Conservation (phyloP, 2,888 invertebrate genomes). For the Neria commutata region DNA sequence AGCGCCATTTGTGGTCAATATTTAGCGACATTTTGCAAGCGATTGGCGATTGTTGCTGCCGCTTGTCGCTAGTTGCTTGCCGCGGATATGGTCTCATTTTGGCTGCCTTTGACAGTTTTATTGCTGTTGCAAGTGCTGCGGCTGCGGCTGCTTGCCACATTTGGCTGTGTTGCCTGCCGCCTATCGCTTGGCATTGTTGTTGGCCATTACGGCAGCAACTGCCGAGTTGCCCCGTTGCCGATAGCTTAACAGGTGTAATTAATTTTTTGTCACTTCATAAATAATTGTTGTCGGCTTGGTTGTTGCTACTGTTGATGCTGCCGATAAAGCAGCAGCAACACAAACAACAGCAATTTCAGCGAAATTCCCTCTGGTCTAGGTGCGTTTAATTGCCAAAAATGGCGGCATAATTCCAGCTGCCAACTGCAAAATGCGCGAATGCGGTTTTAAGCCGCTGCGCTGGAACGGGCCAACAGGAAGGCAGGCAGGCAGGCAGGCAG, state of each 20-base stretch:
- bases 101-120: constrained; percentile 52
- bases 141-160: constrained; percentile 16
- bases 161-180: too few relatives aligned
- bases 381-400: constrained; percentile 22
- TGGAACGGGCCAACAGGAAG: too few relatives aligned
- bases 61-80: constrained; percentile 13
- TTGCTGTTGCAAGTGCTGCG: constrained; percentile 37
- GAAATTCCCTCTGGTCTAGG: too few relatives aligned
- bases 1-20: constrained; percentile 48
- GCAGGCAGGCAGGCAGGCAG: neutral
- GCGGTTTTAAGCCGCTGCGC: too few relatives aligned
- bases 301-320: constrained; percentile 10
- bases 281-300: constrained; percentile 33
- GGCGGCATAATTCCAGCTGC: too few relatives aligned
- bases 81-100: constrained; percentile 50
- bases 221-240: constrained; percentile 23
- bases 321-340: too few relatives aligned
- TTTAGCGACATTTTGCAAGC: constrained; percentile 47
- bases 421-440: too few relatives aligned
- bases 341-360: neutral
- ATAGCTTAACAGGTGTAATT: constrained; percentile 58
- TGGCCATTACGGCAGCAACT: constrained; percentile 1
- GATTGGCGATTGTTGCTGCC: constrained; percentile 23
- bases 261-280: constrained; percentile 61
- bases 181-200: neutral